Evolutionary conservation across 1,140 invertebrate genomes (phyloP), one percentile per base, ranked within the genome.

Genomic region (Hycleus phaleratus): DNA sequence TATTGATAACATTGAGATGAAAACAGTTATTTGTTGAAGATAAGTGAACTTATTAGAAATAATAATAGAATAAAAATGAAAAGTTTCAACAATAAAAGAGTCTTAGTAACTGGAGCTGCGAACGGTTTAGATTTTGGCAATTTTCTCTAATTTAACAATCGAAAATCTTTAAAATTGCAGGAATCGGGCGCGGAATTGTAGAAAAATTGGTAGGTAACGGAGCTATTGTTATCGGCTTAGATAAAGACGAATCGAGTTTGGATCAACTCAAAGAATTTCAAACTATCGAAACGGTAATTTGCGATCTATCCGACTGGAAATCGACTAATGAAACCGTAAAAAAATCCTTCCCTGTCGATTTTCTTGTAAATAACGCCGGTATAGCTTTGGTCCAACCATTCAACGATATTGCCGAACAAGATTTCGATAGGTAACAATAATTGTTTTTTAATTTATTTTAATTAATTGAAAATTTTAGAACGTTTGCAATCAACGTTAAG

Each of bases 321-420:
- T 78, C 75, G 46, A 89, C 89, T 0, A 79, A 79, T 54, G 69
- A 77, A 53, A 77, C 75, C 0, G 60, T 91, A 0, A 60, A 79
- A 60, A 67, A 58, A 12, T 56, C 81, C 8, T 75, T 75, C n/a
- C 79, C 78, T 1, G 77, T 93, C 24, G 84, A 93, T 74, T 75
- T 87, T 1, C 68, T 93, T 6, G 87, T 93, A 0, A 94, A 94
- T 69, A 94, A 91, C 78, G 91, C 90, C 1, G 86, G 77, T 1
- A 69, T 87, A 9, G 80, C 78, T 6, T 70, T 68, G 32, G 72
- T 84, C 0, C 76, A 77, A 44, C 73, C 81, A 3, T 85, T 92
- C 64, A 69, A 84, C 0, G 76, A 87, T 38, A 72, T 84, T 3
- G 84, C 77, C 3, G 75, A 81, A 46, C 75, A 85, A 56, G 80